Evolutionary conservation across 2,113 vertebrate genomes (phyloP), one percentile per base, ranked within the genome.

Genomic region (Gadus macrocephalus): DNA sequence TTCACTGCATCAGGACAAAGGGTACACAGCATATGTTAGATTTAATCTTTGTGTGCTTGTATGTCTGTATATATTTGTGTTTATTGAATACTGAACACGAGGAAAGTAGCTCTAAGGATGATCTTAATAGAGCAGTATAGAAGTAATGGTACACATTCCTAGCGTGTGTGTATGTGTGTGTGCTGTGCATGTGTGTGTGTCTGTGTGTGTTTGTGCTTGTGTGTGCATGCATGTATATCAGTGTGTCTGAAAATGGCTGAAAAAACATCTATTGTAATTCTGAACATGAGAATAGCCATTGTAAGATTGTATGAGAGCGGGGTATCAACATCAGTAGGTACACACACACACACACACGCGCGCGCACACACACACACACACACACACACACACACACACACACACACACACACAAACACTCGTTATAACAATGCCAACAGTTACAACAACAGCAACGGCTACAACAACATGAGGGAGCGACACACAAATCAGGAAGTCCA

Each of bases 1-100:
- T 85, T 88, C 76, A 89, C 86, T 80, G 86, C 81, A 85, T 83
- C 83, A 80, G 86, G 77, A 87, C 83, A 79, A 82, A 80, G 84
- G 76, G 77, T 73, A 85, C 79, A 86, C 74, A 19, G 76, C 74
- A 85, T 80, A 72, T 71, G 61, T 81, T 83, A 79, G 86, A 60
- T 80, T 84, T n/a, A 20, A 56, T 4, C 14, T 67, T 7, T 66
- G 65, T 67, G n/a, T 55, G 65, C 19, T 49, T 67, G 42, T 67
- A 53, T 67, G 66, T 67, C 35, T 49, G 14, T 55, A 53, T 62
- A 55, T 53, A 67, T 16, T 58, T 61, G 60, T 61, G 9, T 22
- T 12, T 22, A 19, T 59, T 28, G 22, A 68, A 28, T 67, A 9
- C 42, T 20, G 14, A n/a, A 17, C 76, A 77, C 74, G 73, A 77